A percentile compares a stretch with the other conserved stretches of the same genome.
Evolutionary conservation across 2,888 invertebrate genomes (phyloP).

Genomic region (Acleris holmiana): DNA sequence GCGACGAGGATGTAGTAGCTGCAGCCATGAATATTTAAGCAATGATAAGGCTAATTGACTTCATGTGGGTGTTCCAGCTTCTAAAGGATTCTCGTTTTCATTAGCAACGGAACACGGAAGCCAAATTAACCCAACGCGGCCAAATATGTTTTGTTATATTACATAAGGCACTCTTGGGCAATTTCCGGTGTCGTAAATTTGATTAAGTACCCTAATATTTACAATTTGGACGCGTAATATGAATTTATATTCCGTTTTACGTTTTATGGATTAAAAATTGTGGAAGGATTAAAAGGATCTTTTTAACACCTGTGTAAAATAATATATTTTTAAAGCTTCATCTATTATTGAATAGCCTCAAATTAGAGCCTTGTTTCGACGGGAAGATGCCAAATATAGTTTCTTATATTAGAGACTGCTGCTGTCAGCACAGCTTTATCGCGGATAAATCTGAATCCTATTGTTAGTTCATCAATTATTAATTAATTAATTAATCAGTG

Average conservation of each 20-base stretch:
- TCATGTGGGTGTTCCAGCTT: background rate
- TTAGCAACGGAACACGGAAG: constrained; percentile 21
- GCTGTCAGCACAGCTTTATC: constrained; percentile 14
- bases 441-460: constrained; percentile 6
- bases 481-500: constrained; percentile 14
- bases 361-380: constrained; percentile 8
- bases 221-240: constrained; percentile 23
- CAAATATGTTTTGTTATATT: constrained; percentile 22
- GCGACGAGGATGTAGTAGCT: background rate
- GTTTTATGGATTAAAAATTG: constrained; percentile 23
- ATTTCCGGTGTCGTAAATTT: constrained; percentile 28
- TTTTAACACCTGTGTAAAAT: background rate
- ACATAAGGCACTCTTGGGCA: constrained; percentile 32
- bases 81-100: constrained; percentile 1
- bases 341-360: background rate
- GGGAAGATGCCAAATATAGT: constrained; percentile 10
- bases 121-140: constrained; percentile 24
- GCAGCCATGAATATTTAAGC: background rate
- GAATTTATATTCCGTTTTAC: constrained; percentile 17
- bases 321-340: too few species aligned
- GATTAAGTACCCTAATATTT: constrained; percentile 22
- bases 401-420: constrained; percentile 9
- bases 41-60: background rate
- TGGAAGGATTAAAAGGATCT: background rate
- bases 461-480: too few species aligned